Conservation (phyloP, 2,888 invertebrate genomes). For the Teinopalpus imperialis region DNA sequence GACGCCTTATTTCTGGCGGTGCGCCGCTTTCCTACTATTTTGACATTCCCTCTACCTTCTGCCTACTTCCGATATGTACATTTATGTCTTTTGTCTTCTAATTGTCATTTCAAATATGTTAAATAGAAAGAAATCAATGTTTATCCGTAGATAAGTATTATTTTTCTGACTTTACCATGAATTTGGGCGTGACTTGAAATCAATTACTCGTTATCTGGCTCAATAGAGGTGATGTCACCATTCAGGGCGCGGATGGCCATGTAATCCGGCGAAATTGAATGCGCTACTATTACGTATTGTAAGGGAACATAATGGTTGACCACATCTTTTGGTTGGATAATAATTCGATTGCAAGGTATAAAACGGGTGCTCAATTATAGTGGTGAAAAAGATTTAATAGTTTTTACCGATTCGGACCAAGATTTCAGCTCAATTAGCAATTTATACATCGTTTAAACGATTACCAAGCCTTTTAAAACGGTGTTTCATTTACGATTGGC, state of each 20-base stretch:
- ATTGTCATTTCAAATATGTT: neutral
- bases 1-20: slow-evolving; percentile 38
- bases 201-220: slow-evolving; percentile 66
- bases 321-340: slow-evolving; percentile 9
- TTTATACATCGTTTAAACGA: slow-evolving; percentile 12
- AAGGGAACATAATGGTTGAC: neutral
- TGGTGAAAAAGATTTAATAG: slow-evolving; percentile 18
- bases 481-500: slow-evolving; percentile 9
- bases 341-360: slow-evolving; percentile 7
- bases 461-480: slow-evolving; percentile 10
- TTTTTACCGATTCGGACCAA: slow-evolving; percentile 8
- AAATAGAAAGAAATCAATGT: too few relatives aligned
- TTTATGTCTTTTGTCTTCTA: slow-evolving; percentile 11
- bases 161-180: slow-evolving; percentile 31
- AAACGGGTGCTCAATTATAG: slow-evolving; percentile 11
- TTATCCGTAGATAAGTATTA: neutral
- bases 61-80: slow-evolving; percentile 27
- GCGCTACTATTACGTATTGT: neutral
- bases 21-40: slow-evolving; percentile 31
- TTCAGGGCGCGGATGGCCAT: slow-evolving; percentile 52
- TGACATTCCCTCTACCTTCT: slow-evolving; percentile 26
- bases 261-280: slow-evolving; percentile 46
- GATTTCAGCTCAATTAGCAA: slow-evolving; percentile 19
- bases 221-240: slow-evolving; percentile 70
- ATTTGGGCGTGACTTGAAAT: slow-evolving; percentile 66